Percentiles rank a stretch among this genome's conserved stretches.
phyloP scores from a whole-genome alignment of 2,888 invertebrate species.

The Ochropacha duplaris region DNA sequence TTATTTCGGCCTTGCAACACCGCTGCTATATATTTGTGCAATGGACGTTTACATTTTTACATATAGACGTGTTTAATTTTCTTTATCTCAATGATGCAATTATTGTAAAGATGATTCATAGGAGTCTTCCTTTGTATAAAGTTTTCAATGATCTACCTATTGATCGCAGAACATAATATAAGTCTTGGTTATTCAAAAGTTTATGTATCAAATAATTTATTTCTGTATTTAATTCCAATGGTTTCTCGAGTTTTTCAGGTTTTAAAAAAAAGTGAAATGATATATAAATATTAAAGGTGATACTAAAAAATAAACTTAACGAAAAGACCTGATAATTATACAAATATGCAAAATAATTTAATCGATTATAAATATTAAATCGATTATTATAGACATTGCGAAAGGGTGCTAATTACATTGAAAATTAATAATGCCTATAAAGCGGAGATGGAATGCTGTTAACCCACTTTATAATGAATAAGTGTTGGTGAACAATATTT shows the following conservation, averaged over 20 bases:
- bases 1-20: slow-evolving; percentile 58
- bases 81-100: slow-evolving; percentile 23
- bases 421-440: slow-evolving; percentile 11
- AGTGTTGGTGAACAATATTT: slow-evolving; percentile 1
- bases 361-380: slow-evolving; percentile 3
- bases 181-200: too few relatives aligned
- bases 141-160: too few relatives aligned
- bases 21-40: slow-evolving; percentile 13
- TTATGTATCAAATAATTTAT: slow-evolving; percentile 15
- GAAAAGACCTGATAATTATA: neutral
- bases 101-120: slow-evolving; percentile 10
- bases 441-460: slow-evolving; percentile 18
- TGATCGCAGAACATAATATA: too few relatives aligned
- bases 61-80: neutral
- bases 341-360: neutral
- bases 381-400: slow-evolving; percentile 2
- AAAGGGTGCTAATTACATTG: slow-evolving; percentile 14
- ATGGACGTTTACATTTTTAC: slow-evolving; percentile 10
- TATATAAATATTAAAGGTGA: neutral
- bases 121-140: too few relatives aligned
- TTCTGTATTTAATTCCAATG: slow-evolving; percentile 13
- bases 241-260: too few relatives aligned
- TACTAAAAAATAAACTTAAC: neutral
- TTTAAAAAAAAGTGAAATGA: neutral
- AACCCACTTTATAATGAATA: slow-evolving; percentile 16